These are phyloP conservation scores for Coccyzus lansbergi DNA, from an alignment of 2,797 vertebrate genomes.

Conservation along the genomic window DNA sequence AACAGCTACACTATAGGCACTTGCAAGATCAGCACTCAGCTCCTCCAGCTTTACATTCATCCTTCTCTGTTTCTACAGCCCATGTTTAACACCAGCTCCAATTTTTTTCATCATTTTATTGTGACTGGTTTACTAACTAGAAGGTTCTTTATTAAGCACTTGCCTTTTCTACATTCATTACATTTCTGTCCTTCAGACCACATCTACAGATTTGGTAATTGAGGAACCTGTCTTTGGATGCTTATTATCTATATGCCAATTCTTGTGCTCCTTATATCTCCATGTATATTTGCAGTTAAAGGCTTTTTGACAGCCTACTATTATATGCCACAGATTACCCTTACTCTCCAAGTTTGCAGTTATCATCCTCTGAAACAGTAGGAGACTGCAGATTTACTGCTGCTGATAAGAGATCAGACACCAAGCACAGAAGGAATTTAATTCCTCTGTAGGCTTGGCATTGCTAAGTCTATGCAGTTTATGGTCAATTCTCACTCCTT, in stretches of 20 bases:
- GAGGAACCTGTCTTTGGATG: background rate
- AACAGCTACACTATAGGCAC: background rate
- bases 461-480: conserved; percentile 21
- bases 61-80: background rate
- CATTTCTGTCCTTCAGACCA: background rate
- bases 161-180: background rate
- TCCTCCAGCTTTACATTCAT: background rate
- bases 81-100: background rate
- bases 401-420: conserved; percentile 49
- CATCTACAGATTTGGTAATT: background rate
- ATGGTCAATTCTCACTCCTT: conserved; percentile 40
- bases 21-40: background rate
- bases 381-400: conserved; percentile 33
- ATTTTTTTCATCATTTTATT: background rate
- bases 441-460: conserved; percentile 44
- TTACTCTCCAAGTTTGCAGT: conserved; percentile 29
- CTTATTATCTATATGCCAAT: background rate
- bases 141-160: background rate
- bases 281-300: conserved; percentile 13
- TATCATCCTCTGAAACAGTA: conserved; percentile 49
- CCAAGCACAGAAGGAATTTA: conserved; percentile 44
- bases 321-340: conserved; percentile 45
- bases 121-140: background rate
- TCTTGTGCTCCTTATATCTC: background rate
- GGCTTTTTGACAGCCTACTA: conserved; percentile 25